Evolutionary conservation across 2,888 invertebrate genomes (phyloP), one percentile per base, ranked within the genome.

Genomic region (Conchocele bisecta): DNA sequence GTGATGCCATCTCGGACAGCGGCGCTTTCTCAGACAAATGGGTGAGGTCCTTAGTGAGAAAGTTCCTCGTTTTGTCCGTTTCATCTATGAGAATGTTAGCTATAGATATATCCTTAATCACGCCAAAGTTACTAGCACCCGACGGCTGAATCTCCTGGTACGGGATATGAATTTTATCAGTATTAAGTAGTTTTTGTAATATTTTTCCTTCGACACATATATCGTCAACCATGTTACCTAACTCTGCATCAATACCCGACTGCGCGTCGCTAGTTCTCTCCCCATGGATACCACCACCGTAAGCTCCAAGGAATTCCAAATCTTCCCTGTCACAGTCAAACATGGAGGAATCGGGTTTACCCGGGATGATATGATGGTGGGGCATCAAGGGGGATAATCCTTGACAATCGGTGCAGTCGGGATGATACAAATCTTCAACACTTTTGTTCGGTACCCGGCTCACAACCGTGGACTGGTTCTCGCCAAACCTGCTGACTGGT

Each of bases 21-120:
- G 66, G 50, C 35, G 73, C 69, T 20, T 42, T 51, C 28, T 66
- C 75, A 13, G 73, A 72, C 20, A 86, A 64, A 35, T 79, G 57
- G 26, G 73, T 80, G 7, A 87, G 70, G 65, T 87, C 86, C 70
- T 90, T 90, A 48, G 75, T 76, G 17, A 81, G 75, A 75, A 90
- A 90, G 31, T 86, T 83, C 61, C 82, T 84, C 7, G 87, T 89
- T 65, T 90, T 90, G 65, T 89, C 89, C 2, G 74, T 73, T 35
- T 89, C 89, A 24, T 65, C 79, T 6, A 87, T 63, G 58, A 87
- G 82, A 46, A 90, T 89, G 75, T 90, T 90, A 11, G 87, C 85
- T 24, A 90, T 88, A n/a, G 88, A 88, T 15, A 90, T 72, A 66
- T 90, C 89, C 72, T 90, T 90, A 35, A 90, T 89, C 5, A 87